Evolutionary conservation across 2,113 vertebrate species (phyloP).

Genomic region (Caracal caracal): DNA sequence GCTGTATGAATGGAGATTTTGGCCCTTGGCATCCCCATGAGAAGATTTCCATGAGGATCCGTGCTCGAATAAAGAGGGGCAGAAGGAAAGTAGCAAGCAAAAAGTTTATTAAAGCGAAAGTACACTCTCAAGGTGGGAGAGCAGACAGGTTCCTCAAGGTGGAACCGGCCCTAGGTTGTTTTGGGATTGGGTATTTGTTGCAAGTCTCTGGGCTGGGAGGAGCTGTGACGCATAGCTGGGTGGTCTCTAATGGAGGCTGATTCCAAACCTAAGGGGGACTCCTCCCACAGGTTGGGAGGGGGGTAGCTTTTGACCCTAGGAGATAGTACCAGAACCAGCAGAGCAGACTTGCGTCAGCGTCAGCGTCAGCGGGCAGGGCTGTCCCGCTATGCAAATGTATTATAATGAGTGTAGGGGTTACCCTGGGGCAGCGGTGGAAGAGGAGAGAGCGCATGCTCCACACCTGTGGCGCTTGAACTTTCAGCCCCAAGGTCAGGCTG

Average conservation of each 20-base stretch:
- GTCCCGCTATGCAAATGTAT: background rate
- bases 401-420: background rate
- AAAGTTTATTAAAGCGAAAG: background rate
- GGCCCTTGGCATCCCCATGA: background rate
- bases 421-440: background rate
- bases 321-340: background rate
- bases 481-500: background rate
- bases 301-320: background rate
- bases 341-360: background rate
- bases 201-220: background rate
- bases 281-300: background rate
- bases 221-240: background rate
- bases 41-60: background rate
- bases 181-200: background rate
- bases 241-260: background rate
- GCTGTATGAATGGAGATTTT: background rate
- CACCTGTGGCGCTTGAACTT: background rate
- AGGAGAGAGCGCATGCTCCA: background rate
- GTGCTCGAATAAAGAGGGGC: background rate
- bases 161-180: background rate
- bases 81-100: background rate
- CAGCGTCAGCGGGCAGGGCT: background rate
- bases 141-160: background rate
- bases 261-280: background rate
- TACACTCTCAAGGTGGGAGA: background rate